These are phyloP conservation scores for Psammodynastes pulverulentus DNA, from an alignment of 2,113 vertebrate genomes.

Conservation along the genomic window DNA sequence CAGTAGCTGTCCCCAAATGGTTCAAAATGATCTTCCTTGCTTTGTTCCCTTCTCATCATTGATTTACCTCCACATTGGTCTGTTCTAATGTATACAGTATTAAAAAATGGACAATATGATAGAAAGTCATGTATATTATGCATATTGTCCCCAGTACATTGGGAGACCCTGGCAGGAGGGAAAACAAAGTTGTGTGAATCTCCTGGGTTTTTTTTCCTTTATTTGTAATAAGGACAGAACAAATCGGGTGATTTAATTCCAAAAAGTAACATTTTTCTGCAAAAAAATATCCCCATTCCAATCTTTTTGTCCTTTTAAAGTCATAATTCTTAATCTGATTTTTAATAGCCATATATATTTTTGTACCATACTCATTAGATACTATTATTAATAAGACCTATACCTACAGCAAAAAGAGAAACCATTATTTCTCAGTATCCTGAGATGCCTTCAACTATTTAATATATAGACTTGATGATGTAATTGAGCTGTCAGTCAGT, in stretches of 20 bases:
- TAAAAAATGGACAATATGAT: neutral
- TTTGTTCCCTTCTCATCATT: neutral
- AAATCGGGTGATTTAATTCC: neutral
- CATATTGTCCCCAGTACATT: neutral
- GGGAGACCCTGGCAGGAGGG: neutral
- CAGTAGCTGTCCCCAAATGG: neutral
- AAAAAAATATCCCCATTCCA: neutral
- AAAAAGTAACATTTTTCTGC: neutral
- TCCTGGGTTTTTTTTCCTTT: neutral
- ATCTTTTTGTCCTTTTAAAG: neutral
- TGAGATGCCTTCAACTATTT: conserved; percentile 48
- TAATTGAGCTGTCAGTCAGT: conserved; percentile 36
- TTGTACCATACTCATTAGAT: neutral
- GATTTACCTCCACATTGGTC: neutral
- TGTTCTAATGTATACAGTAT: neutral
- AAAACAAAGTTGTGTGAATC: neutral
- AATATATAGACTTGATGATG: neutral
- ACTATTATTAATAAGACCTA: neutral
- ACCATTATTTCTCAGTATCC: conserved; percentile 31
- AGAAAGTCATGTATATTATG: neutral
- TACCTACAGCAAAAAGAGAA: neutral
- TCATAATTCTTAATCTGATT: neutral
- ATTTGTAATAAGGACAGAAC: neutral
- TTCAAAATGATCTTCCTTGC: neutral
- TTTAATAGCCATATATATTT: neutral